These are phyloP conservation scores for Rhopilema esculentum DNA, from an alignment of 30 jellyfish, hydroid and myxozoan species.

Conservation along the genomic window DNA sequence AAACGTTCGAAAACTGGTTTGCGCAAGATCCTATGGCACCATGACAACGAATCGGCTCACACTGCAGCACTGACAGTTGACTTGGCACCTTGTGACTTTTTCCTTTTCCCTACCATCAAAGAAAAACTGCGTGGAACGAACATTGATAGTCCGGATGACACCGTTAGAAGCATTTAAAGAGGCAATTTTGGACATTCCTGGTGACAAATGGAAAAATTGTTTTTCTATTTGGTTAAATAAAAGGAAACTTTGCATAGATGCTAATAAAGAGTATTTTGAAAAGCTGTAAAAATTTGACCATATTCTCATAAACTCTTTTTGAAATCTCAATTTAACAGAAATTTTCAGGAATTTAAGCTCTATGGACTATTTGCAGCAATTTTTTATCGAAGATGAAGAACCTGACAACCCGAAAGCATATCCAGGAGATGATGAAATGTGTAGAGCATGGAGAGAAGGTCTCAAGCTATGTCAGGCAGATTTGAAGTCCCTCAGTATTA, in stretches of 20 bases:
- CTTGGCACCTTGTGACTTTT: neutral
- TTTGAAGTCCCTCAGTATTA: too few relatives aligned
- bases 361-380: too few relatives aligned
- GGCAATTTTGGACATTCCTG: neutral
- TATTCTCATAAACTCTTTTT: neutral
- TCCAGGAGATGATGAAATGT: too few relatives aligned
- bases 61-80: neutral
- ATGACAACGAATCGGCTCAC: neutral
- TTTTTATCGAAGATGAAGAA: too few relatives aligned
- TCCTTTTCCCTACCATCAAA: neutral
- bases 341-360: too few relatives aligned
- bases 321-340: neutral
- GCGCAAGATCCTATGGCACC: neutral
- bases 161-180: neutral
- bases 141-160: neutral
- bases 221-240: neutral
- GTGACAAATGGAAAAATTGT: neutral
- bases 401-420: too few relatives aligned
- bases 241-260: neutral
- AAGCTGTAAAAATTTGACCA: neutral
- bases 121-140: neutral
- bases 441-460: too few relatives aligned
- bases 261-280: neutral
- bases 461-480: too few relatives aligned
- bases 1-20: neutral